Evolutionary conservation across 2,888 invertebrate species (phyloP), one percentile per base, ranked within the genome.

Genomic region (Drosophila neotestacea): DNA sequence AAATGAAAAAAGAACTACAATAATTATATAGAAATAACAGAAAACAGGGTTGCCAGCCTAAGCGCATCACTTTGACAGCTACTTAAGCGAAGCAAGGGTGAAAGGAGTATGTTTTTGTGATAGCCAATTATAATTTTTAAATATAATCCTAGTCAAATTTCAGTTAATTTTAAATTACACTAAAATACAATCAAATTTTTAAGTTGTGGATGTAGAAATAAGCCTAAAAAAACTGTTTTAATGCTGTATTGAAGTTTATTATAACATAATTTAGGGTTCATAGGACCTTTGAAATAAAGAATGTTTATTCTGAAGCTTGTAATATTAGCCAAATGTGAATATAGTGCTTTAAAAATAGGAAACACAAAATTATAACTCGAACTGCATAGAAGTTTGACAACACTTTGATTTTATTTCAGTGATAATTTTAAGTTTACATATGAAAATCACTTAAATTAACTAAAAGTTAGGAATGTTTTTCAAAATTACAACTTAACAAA

Each of bases 21-120:
- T 28, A 59, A 69, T 56, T 55, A 28, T 36, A 52, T 44, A 54
- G 44, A 36, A 41, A 62, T 52, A 46, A 38, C 36, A 10, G 22
- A 41, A 11, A 39, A 11, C 51, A 58, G 65, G 77, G 72, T 69
- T 76, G 68, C 50, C 55, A 58, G 16, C 51, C 55, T 4, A 36
- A 41, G 54, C 44, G n/a, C 46, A 54, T 47, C 56, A 52, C 59
- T 69, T 56, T 60, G 64, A 61, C 59, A 73, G 73, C 68, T 22
- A 51, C 52, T 28, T 41, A 52, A 60, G 48, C 13, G n/a, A n/a
- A 22, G 32, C 10, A 34, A 41, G n/a, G n/a, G 16, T 46, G 6
- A 36, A 9, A 32, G 34, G 4, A 16, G 30, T 27, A 34, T 34
- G 4, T 56, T 10, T 4, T 46, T 32, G 16, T 13, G 13, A 58